phyloP scores from a whole-genome alignment of 2,113 vertebrate species.

The Oostethus manadensis region DNA sequence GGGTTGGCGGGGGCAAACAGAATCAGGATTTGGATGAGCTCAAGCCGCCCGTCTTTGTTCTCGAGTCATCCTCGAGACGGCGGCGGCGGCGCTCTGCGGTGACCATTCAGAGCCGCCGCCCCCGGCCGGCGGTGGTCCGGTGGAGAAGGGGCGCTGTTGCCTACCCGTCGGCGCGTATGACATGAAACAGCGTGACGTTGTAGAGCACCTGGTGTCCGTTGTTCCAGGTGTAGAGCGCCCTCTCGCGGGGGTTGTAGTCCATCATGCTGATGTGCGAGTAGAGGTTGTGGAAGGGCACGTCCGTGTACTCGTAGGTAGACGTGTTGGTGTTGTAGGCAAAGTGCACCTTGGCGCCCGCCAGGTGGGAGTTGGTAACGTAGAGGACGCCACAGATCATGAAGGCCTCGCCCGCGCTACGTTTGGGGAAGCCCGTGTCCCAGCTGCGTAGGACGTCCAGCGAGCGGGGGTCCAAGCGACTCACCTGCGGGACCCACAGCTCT shows the following conservation, averaged over 20 bases:
- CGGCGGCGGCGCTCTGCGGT: slow-evolving; percentile 15
- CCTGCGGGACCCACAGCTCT: slow-evolving; percentile 24
- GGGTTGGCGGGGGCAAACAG: slow-evolving; percentile 4
- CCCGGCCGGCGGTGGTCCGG: not conserved
- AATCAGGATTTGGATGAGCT: slow-evolving; percentile 47
- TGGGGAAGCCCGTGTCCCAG: slow-evolving; percentile 74
- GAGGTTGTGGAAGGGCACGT: slow-evolving; percentile 73
- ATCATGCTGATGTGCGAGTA: slow-evolving; percentile 78
- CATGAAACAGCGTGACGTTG: slow-evolving; percentile 65
- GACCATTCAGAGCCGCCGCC: slow-evolving; percentile 5
- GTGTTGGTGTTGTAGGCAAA: slow-evolving; percentile 72
- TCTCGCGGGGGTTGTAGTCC: slow-evolving; percentile 73
- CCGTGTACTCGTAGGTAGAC: slow-evolving; percentile 67
- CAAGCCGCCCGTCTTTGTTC: slow-evolving; percentile 14
- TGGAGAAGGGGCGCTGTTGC: not conserved
- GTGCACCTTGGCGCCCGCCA: slow-evolving; percentile 72
- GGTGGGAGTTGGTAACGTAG: slow-evolving; percentile 74
- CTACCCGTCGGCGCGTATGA: slow-evolving; percentile 61
- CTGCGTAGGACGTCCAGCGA: slow-evolving; percentile 61
- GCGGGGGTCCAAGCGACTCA: slow-evolving; percentile 63
- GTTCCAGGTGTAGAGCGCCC: slow-evolving; percentile 72
- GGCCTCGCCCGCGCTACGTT: slow-evolving; percentile 71
- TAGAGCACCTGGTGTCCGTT: slow-evolving; percentile 74
- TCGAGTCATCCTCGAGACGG: slow-evolving; percentile 1
- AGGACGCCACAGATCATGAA: slow-evolving; percentile 74